Conservation (phyloP, 2,888 invertebrate genomes). For the Apantesis nais region DNA sequence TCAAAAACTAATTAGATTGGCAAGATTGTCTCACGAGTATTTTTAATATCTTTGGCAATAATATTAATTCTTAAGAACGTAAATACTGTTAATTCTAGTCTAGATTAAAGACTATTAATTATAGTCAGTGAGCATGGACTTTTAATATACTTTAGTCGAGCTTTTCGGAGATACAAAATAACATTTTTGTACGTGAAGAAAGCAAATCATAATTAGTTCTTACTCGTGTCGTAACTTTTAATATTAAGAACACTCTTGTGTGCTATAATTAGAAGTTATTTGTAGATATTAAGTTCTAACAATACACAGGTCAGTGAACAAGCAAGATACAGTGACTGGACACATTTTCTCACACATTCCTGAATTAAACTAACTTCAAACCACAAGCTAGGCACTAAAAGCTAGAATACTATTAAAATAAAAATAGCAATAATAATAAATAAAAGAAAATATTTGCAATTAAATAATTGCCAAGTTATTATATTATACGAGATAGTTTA, state of each 20-base stretch:
- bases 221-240: conserved; percentile 34
- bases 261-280: conserved; percentile 43
- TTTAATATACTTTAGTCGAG: not conserved
- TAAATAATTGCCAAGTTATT: not conserved
- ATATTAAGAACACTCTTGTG: conserved; percentile 43
- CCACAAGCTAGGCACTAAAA: not conserved
- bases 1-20: too few relatives aligned
- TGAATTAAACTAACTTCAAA: not conserved
- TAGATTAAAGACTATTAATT: too few relatives aligned
- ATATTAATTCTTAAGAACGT: not conserved
- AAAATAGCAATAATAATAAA: not conserved
- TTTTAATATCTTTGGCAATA: too few relatives aligned
- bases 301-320: conserved; percentile 13
- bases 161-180: not conserved
- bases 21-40: too few relatives aligned
- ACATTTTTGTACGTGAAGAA: conserved; percentile 8
- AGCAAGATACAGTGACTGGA: conserved; percentile 17
- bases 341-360: not conserved
- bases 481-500: not conserved
- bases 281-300: conserved; percentile 41
- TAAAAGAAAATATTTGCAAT: not conserved
- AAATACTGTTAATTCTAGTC: too few relatives aligned
- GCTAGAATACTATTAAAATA: not conserved
- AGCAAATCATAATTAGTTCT: conserved; percentile 34
- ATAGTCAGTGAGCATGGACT: not conserved